A percentile compares a stretch with the other conserved stretches of the same genome.
Evolutionary conservation across 2,888 invertebrate genomes (phyloP).

Genomic region (Malachius bipustulatus): DNA sequence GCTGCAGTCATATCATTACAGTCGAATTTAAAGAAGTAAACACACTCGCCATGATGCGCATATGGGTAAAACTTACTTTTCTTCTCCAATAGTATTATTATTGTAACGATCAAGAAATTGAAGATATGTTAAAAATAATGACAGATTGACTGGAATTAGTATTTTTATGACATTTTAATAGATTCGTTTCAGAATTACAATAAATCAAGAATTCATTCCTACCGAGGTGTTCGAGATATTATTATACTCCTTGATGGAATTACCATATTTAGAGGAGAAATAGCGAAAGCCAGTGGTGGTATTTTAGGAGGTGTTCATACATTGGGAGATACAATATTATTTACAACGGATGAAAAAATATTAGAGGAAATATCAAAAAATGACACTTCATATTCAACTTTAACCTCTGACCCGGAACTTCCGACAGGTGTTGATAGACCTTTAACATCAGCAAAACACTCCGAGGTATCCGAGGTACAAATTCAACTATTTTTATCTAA

Average conservation of each 20-base stretch:
- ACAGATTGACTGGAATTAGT: too few species aligned
- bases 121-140: too few species aligned
- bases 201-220: constrained; percentile 74
- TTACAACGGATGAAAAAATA: constrained; percentile 64
- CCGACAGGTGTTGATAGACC: constrained; percentile 42
- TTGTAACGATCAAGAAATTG: too few species aligned
- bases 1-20: constrained; percentile 48
- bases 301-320: constrained; percentile 55
- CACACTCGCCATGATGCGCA: constrained; percentile 30
- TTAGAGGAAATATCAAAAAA: constrained; percentile 48
- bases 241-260: constrained; percentile 55
- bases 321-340: constrained; percentile 69
- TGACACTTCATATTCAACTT: constrained; percentile 38
- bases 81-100: too few species aligned
- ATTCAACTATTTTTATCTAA: not conserved
- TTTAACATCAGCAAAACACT: constrained; percentile 43
- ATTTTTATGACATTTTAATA: constrained; percentile 5
- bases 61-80: constrained; percentile 29
- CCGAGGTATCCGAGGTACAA: constrained; percentile 28
- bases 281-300: constrained; percentile 65
- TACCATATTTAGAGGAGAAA: constrained; percentile 69
- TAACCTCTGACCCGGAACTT: constrained; percentile 26
- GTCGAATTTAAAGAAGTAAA: constrained; percentile 40
- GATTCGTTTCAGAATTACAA: constrained; percentile 63
- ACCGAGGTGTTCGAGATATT: constrained; percentile 61